Percentiles rank a stretch among this genome's conserved stretches.
phyloP scores from a whole-genome alignment of 2,888 invertebrate genomes.

The Lymantria monacha region DNA sequence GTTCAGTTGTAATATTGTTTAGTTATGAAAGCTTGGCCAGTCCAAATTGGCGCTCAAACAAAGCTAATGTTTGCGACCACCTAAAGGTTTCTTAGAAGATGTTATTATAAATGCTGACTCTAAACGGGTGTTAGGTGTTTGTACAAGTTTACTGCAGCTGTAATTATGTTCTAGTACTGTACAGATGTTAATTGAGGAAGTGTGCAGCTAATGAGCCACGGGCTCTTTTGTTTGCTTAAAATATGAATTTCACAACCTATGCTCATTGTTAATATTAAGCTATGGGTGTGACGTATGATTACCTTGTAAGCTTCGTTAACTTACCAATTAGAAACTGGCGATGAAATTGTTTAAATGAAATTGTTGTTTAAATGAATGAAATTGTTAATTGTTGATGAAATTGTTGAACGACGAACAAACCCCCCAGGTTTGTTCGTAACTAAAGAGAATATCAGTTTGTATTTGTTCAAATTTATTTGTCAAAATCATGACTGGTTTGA shows the following conservation, averaged over 20 bases:
- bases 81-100: conserved; percentile 66
- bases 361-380: no score
- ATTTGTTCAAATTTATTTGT: no score
- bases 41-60: conserved; percentile 74
- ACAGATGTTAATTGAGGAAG: conserved; percentile 58
- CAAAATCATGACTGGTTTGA: no score
- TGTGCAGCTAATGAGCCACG: conserved; percentile 31
- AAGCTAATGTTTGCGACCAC: conserved; percentile 75
- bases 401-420: no score
- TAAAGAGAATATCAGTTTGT: no score
- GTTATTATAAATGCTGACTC: conserved; percentile 36
- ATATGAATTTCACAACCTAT: conserved; percentile 27
- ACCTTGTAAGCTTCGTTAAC: conserved; percentile 17
- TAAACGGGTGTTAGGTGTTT: conserved; percentile 46
- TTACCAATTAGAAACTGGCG: conserved; percentile 18
- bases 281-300: conserved; percentile 18
- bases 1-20: conserved; percentile 33
- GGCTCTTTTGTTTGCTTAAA: conserved; percentile 36
- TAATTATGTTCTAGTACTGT: conserved; percentile 45
- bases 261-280: conserved; percentile 30
- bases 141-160: conserved; percentile 42
- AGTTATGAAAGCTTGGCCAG: conserved; percentile 45
- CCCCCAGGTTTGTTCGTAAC: background rate
- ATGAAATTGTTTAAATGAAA: conserved; percentile 7
- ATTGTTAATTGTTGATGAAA: no score